Conservation (phyloP, 92 coral and sea anemone species). For the Pocillopora grandis region DNA sequence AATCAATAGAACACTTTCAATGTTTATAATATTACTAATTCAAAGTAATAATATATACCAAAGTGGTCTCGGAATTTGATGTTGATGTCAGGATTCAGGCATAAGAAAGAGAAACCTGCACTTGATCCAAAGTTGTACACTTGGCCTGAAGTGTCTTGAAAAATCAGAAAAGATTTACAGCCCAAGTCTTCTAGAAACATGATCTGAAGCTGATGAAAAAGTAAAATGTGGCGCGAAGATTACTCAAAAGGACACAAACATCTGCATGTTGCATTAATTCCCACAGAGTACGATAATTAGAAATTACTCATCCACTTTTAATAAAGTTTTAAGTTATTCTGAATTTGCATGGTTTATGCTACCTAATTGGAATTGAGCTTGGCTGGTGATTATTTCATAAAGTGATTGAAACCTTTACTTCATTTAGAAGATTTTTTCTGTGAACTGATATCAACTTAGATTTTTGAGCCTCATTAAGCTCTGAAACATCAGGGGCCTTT, state of each 20-base stretch:
- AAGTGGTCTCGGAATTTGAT: slow-evolving; percentile 57
- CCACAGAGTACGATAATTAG: no score
- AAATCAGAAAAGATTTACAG: slow-evolving; percentile 48
- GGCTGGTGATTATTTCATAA: neutral
- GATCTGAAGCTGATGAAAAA: slow-evolving; percentile 26
- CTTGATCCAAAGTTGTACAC: slow-evolving; percentile 65
- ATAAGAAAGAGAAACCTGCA: slow-evolving; percentile 51
- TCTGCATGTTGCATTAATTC: no score
- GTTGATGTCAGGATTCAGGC: slow-evolving; percentile 58
- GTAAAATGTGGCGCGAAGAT: neutral
- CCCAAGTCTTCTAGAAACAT: slow-evolving; percentile 54
- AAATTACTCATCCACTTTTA: neutral
- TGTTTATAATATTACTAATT: neutral
- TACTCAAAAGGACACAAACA: slow-evolving; percentile 21
- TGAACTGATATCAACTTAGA: slow-evolving; percentile 42
- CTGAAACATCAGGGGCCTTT: slow-evolving; percentile 47
- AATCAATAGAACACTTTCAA: slow-evolving; percentile 9
- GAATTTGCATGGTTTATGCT: neutral
- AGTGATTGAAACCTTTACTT: slow-evolving; percentile 42
- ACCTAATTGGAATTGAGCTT: neutral
- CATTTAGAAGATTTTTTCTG: slow-evolving; percentile 48
- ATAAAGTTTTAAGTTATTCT: neutral
- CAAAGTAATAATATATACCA: slow-evolving; percentile 31
- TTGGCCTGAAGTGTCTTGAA: slow-evolving; percentile 51
- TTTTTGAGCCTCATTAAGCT: slow-evolving; percentile 54